A percentile compares a stretch with the other conserved stretches of the same genome.
Conservation (phyloP, 2,888 invertebrate species). For the Hirtodrosophila cameraria region DNA sequence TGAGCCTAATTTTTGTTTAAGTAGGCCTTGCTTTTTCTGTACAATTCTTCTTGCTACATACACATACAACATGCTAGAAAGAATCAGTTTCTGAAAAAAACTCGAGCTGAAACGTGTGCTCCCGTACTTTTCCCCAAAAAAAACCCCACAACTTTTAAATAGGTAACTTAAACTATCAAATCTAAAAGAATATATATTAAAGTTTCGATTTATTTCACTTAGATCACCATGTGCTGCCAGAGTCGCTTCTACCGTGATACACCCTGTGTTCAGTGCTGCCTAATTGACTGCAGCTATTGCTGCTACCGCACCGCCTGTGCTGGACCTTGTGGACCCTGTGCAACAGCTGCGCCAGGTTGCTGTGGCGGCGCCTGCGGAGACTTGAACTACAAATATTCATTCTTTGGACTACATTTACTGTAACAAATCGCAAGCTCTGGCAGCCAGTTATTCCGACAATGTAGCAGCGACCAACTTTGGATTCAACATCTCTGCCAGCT, state of each 20-base stretch:
- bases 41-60: background rate
- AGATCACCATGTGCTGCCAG: conserved; percentile 54
- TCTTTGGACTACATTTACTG: conserved; percentile 47
- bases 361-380: conserved; percentile 45
- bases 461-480: too few relatives aligned
- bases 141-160: background rate
- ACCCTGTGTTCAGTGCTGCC: conserved; percentile 63
- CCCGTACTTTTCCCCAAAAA: background rate
- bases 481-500: background rate
- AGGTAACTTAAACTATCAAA: background rate
- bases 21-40: conserved; percentile 29
- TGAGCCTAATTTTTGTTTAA: too few relatives aligned
- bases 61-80: background rate
- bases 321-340: conserved; percentile 44
- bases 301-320: conserved; percentile 50
- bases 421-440: background rate
- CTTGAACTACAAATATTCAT: conserved; percentile 47
- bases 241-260: conserved; percentile 61
- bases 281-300: conserved; percentile 60
- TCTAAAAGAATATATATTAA: background rate
- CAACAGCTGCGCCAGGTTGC: conserved; percentile 26
- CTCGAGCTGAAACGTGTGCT: background rate
- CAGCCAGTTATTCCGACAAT: too few relatives aligned
- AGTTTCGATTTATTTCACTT: too few relatives aligned
- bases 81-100: conserved; percentile 1